Base-by-base conservation (phyloP, 2,113 vertebrate species). In the Cyprinus carpio region DNA sequence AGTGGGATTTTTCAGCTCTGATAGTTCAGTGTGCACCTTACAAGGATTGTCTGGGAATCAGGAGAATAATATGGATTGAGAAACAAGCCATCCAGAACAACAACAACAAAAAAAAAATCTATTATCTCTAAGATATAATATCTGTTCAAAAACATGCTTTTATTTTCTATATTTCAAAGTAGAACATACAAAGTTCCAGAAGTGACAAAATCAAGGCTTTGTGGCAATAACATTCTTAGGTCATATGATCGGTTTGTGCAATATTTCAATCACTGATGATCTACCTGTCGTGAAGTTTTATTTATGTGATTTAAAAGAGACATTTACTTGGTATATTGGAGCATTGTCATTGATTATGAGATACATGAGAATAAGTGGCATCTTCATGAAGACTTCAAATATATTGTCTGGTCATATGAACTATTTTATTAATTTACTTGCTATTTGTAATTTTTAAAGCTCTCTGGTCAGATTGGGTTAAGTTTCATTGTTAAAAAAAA, bases 41-140 rank as follows among this genome's bases (percentile, higher is more conserved):
- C 94, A 94, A 37, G 37, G 86, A 64, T 94, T 93, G 2, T 88
- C 94, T 94, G 82, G n/a, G 37, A 89, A n/a, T n/a, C n/a, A n/a
- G n/a, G n/a, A n/a, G n/a, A 56, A 72, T 3, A 16, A 72, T 15
- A 37, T 25, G 2, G 10, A 23, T 27, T 46, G 18, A 67, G 15
- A 31, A n/a, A 43, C 11, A 25, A 4, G 6, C 15, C 13, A 49
- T 46, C 40, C 6, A 15, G 5, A 5, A 37, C 1, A 4, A 16
- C 5, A 16, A 51, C 16, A 51, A n/a, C n/a, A n/a, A n/a, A n/a
- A 51, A 4, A 51, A 4, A 51, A 15, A 51, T 51, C 16, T 51
- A 4, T 51, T 4, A 51, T 64, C 6, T 62, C 1, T 27, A 62
- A 62, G 4, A 3, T 4, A 11, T 62, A 37, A n/a, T n/a, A n/a